Evolutionary conservation across 1,140 invertebrate species (phyloP).

Genomic region (Agrypnia vestita): DNA sequence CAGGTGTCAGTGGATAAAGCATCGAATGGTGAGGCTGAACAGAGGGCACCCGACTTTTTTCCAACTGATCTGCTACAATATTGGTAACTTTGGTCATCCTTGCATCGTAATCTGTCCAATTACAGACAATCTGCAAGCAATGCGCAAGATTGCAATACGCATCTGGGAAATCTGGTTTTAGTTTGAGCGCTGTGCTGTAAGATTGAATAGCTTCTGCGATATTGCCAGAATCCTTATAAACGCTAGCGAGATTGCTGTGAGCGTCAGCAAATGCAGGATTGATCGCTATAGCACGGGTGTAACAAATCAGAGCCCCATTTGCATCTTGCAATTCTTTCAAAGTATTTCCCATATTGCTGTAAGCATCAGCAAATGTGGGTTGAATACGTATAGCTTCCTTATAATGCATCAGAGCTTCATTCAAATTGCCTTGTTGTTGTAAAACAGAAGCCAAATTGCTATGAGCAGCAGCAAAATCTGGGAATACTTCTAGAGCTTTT

Average conservation of each 20-base stretch:
- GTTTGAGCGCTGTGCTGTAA: slow-evolving; percentile 96
- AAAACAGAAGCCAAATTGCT: slow-evolving; percentile 98
- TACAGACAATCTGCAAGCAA: slow-evolving; percentile 99
- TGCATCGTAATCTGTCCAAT: slow-evolving; percentile 98
- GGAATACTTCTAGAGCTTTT: slow-evolving; percentile 94
- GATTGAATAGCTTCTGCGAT: slow-evolving; percentile 98
- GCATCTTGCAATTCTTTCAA: slow-evolving; percentile 99
- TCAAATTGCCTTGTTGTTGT: slow-evolving; percentile 97
- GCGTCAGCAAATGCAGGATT: slow-evolving; percentile 99
- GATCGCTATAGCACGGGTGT: slow-evolving; percentile 97
- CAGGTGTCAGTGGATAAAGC: slow-evolving; percentile 97
- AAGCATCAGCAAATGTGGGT: slow-evolving; percentile 96
- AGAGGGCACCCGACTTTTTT: slow-evolving; percentile 96
- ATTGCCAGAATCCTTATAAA: slow-evolving; percentile 99
- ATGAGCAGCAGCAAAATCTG: slow-evolving; percentile 99
- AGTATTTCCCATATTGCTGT: slow-evolving; percentile 99
- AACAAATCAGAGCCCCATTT: slow-evolving; percentile 96
- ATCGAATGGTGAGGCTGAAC: slow-evolving; percentile 99
- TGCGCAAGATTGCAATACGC: slow-evolving; percentile 99
- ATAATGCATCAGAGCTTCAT: slow-evolving; percentile 98
- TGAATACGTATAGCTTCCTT: slow-evolving; percentile 98
- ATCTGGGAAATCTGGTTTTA: slow-evolving; percentile 99
- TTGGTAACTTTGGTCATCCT: slow-evolving; percentile 97
- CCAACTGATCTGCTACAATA: slow-evolving; percentile 97
- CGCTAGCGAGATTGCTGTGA: slow-evolving; percentile 98